Evolutionary conservation across 2,888 invertebrate genomes (phyloP).

Genomic region (Ochropleura plecta): DNA sequence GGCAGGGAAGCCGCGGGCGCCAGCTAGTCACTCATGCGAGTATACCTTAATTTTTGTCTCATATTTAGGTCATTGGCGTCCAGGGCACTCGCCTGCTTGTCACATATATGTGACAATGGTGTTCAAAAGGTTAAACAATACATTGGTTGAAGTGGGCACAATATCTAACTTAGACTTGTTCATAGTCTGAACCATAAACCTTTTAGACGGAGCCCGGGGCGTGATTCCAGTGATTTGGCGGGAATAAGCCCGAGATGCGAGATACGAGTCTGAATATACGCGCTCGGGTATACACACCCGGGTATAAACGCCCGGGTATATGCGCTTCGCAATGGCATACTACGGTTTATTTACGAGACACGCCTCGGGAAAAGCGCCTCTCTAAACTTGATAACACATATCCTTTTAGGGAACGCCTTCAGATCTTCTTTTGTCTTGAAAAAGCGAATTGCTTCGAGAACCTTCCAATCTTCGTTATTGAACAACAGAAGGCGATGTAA

Average conservation of each 20-base stretch:
- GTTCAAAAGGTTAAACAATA: too few species aligned
- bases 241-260: slow-evolving; percentile 50
- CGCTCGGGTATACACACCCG: slow-evolving; percentile 1
- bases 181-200: slow-evolving; percentile 24
- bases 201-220: slow-evolving; percentile 50
- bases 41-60: too few species aligned
- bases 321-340: slow-evolving; percentile 42
- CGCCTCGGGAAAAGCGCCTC: slow-evolving; percentile 31
- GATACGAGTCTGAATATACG: slow-evolving; percentile 29
- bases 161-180: slow-evolving; percentile 12
- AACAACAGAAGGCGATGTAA: slow-evolving; percentile 3
- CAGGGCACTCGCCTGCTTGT: too few species aligned
- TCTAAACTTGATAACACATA: slow-evolving; percentile 55
- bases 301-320: slow-evolving; percentile 6
- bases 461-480: slow-evolving; percentile 35
- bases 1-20: too few species aligned
- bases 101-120: not conserved
- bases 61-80: too few species aligned
- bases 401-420: slow-evolving; percentile 32
- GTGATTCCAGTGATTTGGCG: slow-evolving; percentile 53
- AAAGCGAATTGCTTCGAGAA: slow-evolving; percentile 26
- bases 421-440: slow-evolving; percentile 39
- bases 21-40: too few species aligned
- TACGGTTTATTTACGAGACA: slow-evolving; percentile 57
- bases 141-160: not conserved